Percentiles rank a stretch among this genome's conserved stretches.
Conservation (phyloP, 2,797 vertebrate species). For the Trematomus bernacchii region DNA sequence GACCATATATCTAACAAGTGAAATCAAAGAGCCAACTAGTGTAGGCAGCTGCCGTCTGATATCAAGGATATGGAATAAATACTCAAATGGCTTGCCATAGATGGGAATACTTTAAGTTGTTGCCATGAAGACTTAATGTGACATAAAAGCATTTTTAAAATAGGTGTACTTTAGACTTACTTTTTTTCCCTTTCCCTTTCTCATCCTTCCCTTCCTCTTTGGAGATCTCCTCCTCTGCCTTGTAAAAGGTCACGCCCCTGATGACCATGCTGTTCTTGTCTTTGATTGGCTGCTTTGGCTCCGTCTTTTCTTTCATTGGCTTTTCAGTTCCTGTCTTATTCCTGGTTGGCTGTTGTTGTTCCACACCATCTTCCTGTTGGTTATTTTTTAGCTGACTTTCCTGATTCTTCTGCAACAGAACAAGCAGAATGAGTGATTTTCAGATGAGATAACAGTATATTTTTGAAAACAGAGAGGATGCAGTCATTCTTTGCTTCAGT, state of each 20-base stretch:
- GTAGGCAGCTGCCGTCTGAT: too few relatives aligned
- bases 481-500: background rate
- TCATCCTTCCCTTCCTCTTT: slow-evolving; percentile 71
- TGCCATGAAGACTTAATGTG: background rate
- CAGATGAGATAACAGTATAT: background rate
- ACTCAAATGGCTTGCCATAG: too few relatives aligned
- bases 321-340: slow-evolving; percentile 65
- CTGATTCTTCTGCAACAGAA: slow-evolving; percentile 81
- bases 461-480: background rate
- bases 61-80: too few relatives aligned
- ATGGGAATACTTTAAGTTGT: too few relatives aligned
- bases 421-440: background rate
- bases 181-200: slow-evolving; percentile 75
- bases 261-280: slow-evolving; percentile 79
- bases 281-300: slow-evolving; percentile 71
- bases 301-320: slow-evolving; percentile 69
- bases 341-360: slow-evolving; percentile 46
- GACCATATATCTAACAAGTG: too few relatives aligned
- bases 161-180: slow-evolving; percentile 79
- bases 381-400: slow-evolving; percentile 81
- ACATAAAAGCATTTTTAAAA: background rate
- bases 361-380: slow-evolving; percentile 71
- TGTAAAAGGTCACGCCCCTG: slow-evolving; percentile 93
- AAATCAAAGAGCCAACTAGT: too few relatives aligned
- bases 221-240: slow-evolving; percentile 84